Conservation (phyloP, 23 tunicate genomes). For the Trididemnum nubilum region DNA sequence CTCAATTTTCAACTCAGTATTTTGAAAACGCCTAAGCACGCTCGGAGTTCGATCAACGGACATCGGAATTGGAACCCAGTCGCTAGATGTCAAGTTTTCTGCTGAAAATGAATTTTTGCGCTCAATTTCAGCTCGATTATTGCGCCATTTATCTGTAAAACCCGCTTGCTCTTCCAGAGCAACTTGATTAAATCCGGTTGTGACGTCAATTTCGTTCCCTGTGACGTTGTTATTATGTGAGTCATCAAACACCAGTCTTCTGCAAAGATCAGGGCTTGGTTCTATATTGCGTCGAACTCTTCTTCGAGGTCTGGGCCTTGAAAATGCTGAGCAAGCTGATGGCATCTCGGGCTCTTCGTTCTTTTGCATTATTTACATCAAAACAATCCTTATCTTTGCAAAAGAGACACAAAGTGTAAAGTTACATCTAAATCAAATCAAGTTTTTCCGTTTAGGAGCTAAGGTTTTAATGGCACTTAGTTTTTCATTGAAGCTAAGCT, state of each 20-base stretch:
- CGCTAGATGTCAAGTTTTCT: not conserved
- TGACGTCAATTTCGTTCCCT: not conserved
- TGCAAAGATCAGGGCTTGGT: not conserved
- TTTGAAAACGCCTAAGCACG: not conserved
- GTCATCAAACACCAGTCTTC: not conserved
- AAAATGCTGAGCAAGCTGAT: not conserved
- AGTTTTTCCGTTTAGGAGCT: too few species aligned
- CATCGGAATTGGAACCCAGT: not conserved
- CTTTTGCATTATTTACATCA: not conserved
- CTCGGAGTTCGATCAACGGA: not conserved
- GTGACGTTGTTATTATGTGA: not conserved
- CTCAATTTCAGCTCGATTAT: too few species aligned
- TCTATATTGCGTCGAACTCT: not conserved
- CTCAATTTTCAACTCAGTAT: not conserved
- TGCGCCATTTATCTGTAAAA: not conserved
- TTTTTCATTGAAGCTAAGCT: not conserved
- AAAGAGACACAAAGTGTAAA: too few species aligned
- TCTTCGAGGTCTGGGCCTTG: not conserved
- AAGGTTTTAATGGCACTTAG: not conserved
- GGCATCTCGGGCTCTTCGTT: not conserved
- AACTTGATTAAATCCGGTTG: too few species aligned
- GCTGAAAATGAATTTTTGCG: not conserved
- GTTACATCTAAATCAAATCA: too few species aligned
- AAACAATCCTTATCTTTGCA: too few species aligned
- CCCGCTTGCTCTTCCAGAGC: not conserved